Percentiles rank a stretch among this genome's conserved stretches.
These are phyloP conservation scores for Pocota personata DNA, from an alignment of 2,888 invertebrate species.

Conservation along the genomic window DNA sequence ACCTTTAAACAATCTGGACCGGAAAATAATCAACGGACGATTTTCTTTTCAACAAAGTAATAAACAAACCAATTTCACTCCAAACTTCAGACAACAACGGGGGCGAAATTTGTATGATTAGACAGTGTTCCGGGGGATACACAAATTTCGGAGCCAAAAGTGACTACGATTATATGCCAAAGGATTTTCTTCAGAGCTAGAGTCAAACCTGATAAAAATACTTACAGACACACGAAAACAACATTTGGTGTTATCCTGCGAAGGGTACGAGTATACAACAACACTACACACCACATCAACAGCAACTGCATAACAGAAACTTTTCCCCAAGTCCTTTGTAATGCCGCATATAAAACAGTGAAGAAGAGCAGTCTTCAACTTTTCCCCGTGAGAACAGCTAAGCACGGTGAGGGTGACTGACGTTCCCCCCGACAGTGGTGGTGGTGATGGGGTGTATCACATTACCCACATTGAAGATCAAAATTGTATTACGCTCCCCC, in stretches of 20 bases:
- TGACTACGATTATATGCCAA: constrained; percentile 41
- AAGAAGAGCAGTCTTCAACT: constrained; percentile 48
- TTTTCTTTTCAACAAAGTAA: constrained; percentile 72
- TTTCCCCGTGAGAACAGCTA: constrained; percentile 30
- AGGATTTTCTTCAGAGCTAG: constrained; percentile 36
- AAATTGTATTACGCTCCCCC: constrained; percentile 36
- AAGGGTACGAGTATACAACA: not conserved
- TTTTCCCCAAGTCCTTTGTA: constrained; percentile 66
- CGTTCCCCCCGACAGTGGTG: not conserved
- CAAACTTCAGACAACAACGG: constrained; percentile 51
- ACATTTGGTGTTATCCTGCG: constrained; percentile 45
- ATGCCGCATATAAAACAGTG: constrained; percentile 51
- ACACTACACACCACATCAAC: not conserved
- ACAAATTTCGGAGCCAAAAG: constrained; percentile 55
- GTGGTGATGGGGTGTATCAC: constrained; percentile 1
- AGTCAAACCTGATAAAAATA: constrained; percentile 59
- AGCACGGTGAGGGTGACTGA: too few relatives aligned
- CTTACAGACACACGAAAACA: constrained; percentile 52
- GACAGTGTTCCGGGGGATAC: constrained; percentile 49
- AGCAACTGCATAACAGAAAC: constrained; percentile 39
- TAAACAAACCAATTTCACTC: constrained; percentile 70
- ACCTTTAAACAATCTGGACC: constrained; percentile 65
- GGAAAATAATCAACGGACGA: constrained; percentile 73
- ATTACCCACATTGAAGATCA: constrained; percentile 62
- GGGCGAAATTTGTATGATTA: constrained; percentile 68